Evolutionary conservation across 2,797 vertebrate genomes (phyloP).

Genomic region (Perodicticus potto): DNA sequence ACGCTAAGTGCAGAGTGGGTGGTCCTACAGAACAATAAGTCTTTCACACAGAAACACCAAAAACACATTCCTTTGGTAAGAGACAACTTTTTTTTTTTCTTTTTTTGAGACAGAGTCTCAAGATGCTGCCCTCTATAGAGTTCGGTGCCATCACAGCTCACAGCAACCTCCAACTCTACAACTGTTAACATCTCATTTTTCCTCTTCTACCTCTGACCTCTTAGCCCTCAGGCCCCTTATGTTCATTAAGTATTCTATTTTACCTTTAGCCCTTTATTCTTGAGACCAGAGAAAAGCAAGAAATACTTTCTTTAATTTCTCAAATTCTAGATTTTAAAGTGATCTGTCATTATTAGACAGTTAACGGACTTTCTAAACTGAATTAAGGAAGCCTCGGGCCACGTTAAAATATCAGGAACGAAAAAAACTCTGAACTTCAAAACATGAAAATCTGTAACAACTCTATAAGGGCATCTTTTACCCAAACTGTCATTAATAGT

Average conservation of each 20-base stretch:
- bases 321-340: neutral
- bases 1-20: neutral
- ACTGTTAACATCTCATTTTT: neutral
- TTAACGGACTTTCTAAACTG: neutral
- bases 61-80: neutral
- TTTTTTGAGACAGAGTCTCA: too few relatives aligned
- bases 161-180: too few relatives aligned
- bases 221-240: neutral
- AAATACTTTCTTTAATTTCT: neutral
- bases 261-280: neutral
- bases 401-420: neutral
- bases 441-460: neutral
- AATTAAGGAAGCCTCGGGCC: neutral
- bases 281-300: neutral
- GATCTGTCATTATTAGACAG: neutral
- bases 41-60: slow-evolving; percentile 5
- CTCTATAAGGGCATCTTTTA: neutral
- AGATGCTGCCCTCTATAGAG: too few relatives aligned
- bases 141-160: too few relatives aligned
- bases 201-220: neutral
- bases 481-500: neutral
- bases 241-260: neutral
- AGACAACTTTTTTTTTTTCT: neutral
- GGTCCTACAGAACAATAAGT: neutral
- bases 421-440: neutral